Percentiles rank a stretch among this genome's conserved stretches.
These are phyloP conservation scores for Anaspis maculata DNA, from an alignment of 2,888 invertebrate species.

Conservation along the genomic window DNA sequence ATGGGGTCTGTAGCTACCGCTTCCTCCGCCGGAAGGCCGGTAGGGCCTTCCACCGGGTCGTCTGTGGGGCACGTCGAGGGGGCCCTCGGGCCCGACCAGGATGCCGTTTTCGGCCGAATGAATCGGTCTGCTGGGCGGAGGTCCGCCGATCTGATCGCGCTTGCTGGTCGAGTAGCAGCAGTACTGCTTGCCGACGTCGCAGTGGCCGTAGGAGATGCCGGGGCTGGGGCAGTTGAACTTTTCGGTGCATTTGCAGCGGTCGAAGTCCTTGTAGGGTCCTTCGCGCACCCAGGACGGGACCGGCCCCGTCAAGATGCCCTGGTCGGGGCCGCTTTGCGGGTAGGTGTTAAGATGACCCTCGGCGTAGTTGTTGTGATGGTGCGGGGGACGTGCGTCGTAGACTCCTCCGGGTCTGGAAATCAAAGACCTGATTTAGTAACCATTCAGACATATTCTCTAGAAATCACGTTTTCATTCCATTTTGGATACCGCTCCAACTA, in stretches of 20 bases:
- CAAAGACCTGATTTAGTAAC: no score
- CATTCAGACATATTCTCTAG: no score
- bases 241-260: constrained; percentile 47
- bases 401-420: constrained; percentile 26
- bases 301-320: constrained; percentile 36
- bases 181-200: constrained; percentile 53
- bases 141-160: constrained; percentile 25
- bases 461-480: no score
- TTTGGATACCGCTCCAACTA: no score
- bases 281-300: constrained; percentile 40
- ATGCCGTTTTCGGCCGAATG: constrained; percentile 40
- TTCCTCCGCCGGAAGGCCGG: no score
- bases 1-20: constrained; percentile 9
- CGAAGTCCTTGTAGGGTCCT: constrained; percentile 36
- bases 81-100: constrained; percentile 43
- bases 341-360: constrained; percentile 17
- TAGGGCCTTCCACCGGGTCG: constrained; percentile 43
- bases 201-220: constrained; percentile 50
- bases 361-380: constrained; percentile 19
- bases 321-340: constrained; percentile 15
- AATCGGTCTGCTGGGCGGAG: constrained; percentile 32
- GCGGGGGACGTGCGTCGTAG: constrained; percentile 20
- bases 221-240: constrained; percentile 48
- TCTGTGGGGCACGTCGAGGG: constrained; percentile 31
- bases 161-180: constrained; percentile 51